phyloP scores from a whole-genome alignment of 2,113 vertebrate species.

The Protobothrops flavoviridis region DNA sequence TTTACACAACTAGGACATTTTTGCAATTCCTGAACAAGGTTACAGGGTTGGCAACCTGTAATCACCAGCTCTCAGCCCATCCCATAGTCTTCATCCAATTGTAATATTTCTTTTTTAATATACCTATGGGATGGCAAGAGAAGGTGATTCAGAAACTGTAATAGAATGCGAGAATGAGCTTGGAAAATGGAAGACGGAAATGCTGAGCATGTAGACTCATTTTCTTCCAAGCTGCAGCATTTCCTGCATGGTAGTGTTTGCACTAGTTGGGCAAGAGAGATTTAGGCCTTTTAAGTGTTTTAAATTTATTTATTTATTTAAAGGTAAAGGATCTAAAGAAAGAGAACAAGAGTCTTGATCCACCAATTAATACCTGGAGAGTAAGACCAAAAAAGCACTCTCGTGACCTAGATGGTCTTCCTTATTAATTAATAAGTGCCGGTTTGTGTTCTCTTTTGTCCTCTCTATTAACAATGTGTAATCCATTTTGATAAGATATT shows the following conservation, averaged over 20 bases:
- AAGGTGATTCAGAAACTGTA: not conserved
- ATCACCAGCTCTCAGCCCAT: not conserved
- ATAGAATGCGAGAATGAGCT: not conserved
- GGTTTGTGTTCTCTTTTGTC: not conserved
- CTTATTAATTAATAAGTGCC: not conserved
- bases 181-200: not conserved
- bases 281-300: not conserved
- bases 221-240: no score
- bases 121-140: not conserved
- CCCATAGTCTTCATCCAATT: not conserved
- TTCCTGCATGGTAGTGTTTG: not conserved
- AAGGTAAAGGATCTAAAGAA: not conserved
- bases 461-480: not conserved
- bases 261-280: not conserved
- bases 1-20: not conserved
- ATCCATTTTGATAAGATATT: not conserved
- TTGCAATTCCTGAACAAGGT: not conserved
- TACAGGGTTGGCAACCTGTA: not conserved
- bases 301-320: not conserved
- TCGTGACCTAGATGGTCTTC: not conserved
- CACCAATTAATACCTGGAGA: not conserved
- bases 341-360: not conserved
- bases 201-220: not conserved
- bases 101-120: not conserved
- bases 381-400: not conserved